A percentile compares a stretch with the other conserved stretches of the same genome.
Evolutionary conservation across 2,797 vertebrate species (phyloP).

Genomic region (Liasis olivaceus): DNA sequence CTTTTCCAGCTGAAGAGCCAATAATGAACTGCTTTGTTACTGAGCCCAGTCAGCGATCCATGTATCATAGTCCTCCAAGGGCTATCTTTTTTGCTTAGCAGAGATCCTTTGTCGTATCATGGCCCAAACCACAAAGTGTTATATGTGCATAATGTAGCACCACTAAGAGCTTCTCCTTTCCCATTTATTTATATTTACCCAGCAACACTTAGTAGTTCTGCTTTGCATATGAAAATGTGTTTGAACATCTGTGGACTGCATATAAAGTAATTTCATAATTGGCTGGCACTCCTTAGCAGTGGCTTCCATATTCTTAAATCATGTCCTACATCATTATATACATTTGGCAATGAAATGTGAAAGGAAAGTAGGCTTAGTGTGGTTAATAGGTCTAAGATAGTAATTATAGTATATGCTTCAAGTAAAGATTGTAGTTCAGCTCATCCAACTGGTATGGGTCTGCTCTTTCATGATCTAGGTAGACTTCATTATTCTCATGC

Average conservation of each 20-base stretch:
- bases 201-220: neutral
- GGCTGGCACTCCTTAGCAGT: neutral
- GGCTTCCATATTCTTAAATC: neutral
- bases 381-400: neutral
- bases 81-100: neutral
- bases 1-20: neutral
- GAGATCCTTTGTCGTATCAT: neutral
- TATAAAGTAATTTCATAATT: neutral
- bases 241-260: conserved; percentile 25
- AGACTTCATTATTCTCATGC: neutral
- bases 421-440: neutral
- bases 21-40: neutral
- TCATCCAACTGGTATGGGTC: neutral
- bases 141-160: neutral
- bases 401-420: neutral
- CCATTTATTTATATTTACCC: neutral
- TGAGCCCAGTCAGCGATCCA: neutral
- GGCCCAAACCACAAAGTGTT: neutral
- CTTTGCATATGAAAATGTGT: neutral
- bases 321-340: neutral
- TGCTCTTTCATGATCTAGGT: neutral
- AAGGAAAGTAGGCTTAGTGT: neutral
- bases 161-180: neutral
- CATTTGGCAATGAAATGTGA: neutral
- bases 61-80: neutral